These are phyloP conservation scores for Poecilia gillii DNA, from an alignment of 2,797 vertebrate genomes.

Conservation along the genomic window DNA sequence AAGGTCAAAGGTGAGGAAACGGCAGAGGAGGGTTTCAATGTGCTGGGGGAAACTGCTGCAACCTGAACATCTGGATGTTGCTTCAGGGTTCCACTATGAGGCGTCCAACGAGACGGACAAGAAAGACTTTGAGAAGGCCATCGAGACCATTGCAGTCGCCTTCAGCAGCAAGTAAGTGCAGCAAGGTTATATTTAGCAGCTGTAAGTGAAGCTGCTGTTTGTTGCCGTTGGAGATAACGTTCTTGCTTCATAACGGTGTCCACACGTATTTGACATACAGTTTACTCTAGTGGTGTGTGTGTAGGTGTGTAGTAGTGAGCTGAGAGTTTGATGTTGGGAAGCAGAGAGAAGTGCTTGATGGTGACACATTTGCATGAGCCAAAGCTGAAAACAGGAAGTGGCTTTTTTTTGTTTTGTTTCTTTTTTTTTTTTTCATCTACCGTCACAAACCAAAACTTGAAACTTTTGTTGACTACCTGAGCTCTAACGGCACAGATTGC, in stretches of 20 bases:
- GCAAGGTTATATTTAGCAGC: not conserved
- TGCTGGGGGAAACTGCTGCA: constrained; percentile 9
- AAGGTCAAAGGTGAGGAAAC: constrained; percentile 90
- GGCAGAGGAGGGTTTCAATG: not conserved
- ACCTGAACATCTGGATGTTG: constrained; percentile 5
- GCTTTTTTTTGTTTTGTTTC: constrained; percentile 9
- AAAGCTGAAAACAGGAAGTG: constrained; percentile 84
- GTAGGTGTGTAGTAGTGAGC: not conserved
- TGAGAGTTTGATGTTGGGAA: constrained; percentile 47
- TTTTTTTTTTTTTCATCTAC: constrained; percentile 42
- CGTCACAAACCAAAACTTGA: constrained; percentile 59
- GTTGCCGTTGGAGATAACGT: no score
- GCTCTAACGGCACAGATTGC: constrained; percentile 41
- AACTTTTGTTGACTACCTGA: constrained; percentile 45
- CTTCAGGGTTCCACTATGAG: constrained; percentile 93
- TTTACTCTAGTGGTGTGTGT: not conserved
- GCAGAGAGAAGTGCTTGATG: constrained; percentile 65
- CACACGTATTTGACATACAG: not conserved
- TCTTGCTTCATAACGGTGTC: not conserved
- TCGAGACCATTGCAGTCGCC: constrained; percentile 94
- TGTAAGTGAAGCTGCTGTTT: not conserved
- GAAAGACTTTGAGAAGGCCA: constrained; percentile 94
- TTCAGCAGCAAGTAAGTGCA: constrained; percentile 95
- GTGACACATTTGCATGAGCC: constrained; percentile 79
- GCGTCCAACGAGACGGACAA: constrained; percentile 88